Percentiles rank a stretch among this genome's conserved stretches.
Conservation (phyloP, 2,797 vertebrate genomes). For the Halcyon leucocephala region DNA sequence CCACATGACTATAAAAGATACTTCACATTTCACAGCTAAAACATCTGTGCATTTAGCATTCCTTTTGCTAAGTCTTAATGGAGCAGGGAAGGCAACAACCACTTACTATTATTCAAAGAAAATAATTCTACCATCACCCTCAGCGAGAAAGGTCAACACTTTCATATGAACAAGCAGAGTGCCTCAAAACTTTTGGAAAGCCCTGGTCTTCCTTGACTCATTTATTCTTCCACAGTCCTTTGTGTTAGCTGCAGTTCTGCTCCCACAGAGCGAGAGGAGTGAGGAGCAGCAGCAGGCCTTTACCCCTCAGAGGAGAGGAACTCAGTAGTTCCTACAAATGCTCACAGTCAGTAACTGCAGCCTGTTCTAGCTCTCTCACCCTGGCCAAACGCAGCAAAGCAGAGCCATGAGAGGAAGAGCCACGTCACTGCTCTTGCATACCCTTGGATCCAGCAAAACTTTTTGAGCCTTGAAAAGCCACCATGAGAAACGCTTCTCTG, state of each 20-base stretch:
- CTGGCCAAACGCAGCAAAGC: not conserved
- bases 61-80: not conserved
- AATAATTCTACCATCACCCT: not conserved
- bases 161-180: rapidly evolving
- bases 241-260: not conserved
- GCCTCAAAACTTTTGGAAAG: not conserved
- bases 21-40: not conserved
- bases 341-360: not conserved
- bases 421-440: not conserved
- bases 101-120: not conserved
- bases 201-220: not conserved
- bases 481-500: rapidly evolving
- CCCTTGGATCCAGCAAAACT: not conserved
- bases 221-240: not conserved
- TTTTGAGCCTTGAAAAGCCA: not conserved
- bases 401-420: not conserved
- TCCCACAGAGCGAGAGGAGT: rapidly evolving
- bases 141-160: not conserved
- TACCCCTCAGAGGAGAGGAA: not conserved
- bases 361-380: not conserved
- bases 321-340: not conserved
- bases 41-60: not conserved
- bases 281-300: rapidly evolving
- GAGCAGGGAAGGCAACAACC: not conserved
- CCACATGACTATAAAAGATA: not conserved